phyloP scores from a whole-genome alignment of 2,113 vertebrate genomes.

The Chascanopsetta lugubris region DNA sequence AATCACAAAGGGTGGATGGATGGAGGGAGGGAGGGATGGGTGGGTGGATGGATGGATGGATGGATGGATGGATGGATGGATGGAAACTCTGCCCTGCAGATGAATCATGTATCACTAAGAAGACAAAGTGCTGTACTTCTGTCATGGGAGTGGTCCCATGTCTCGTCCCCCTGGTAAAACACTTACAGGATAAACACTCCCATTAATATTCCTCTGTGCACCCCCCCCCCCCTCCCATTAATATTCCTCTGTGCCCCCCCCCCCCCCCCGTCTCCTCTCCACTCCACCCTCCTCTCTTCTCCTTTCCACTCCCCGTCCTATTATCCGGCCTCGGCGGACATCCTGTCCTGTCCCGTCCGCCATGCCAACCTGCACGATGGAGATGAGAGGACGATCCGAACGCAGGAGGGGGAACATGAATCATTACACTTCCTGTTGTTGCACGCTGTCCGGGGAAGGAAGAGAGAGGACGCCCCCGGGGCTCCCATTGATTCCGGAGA shows the following conservation, averaged over 20 bases:
- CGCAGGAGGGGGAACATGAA: conserved; percentile 74
- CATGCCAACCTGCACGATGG: conserved; percentile 69
- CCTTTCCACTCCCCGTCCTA: conserved; percentile 71
- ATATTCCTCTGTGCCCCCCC: conserved; percentile 63
- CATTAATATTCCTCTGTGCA: conserved; percentile 81
- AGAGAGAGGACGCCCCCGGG: conserved; percentile 70
- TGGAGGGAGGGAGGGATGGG: not conserved
- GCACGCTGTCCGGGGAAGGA: conserved; percentile 66
- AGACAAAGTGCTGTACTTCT: conserved; percentile 61
- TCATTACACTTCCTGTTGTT: conserved; percentile 80
- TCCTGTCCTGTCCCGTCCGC: conserved; percentile 71
- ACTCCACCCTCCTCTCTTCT: conserved; percentile 60
- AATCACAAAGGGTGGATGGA: not conserved
- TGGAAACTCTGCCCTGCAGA: conserved; percentile 30
- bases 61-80: conserved; percentile 15
- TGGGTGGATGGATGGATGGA: not conserved
- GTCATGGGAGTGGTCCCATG: conserved; percentile 63
- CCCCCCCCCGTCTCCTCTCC: conserved; percentile 65
- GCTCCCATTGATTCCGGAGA: conserved; percentile 78
- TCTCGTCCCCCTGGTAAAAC: conserved; percentile 64
- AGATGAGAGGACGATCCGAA: conserved; percentile 72
- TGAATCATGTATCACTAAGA: conserved; percentile 52
- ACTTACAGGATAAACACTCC: conserved; percentile 77
- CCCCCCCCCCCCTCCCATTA: conserved; percentile 60
- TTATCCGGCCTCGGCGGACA: conserved; percentile 74